phyloP scores from a whole-genome alignment of 2,113 vertebrate species.

The Heterochromis multidens region DNA sequence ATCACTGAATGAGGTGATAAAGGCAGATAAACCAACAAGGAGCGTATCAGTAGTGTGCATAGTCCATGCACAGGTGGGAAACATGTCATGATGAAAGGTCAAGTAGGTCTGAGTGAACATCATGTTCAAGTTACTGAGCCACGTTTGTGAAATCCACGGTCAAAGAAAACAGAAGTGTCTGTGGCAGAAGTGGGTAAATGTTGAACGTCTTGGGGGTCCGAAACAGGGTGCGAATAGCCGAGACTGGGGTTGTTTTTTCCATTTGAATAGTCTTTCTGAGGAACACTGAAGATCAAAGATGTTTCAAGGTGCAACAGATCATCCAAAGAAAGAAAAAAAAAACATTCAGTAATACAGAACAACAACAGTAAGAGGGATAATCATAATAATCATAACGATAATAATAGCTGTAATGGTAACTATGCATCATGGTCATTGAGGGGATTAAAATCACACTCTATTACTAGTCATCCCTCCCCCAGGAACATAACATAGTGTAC shows the following conservation, averaged over 20 bases:
- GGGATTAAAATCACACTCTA: constrained; percentile 58
- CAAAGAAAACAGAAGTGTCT: constrained; percentile 30
- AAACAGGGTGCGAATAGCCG: constrained; percentile 7
- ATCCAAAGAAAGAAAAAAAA: constrained; percentile 66
- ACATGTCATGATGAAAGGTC: constrained; percentile 18
- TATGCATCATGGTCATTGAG: constrained; percentile 60
- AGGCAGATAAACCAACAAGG: constrained; percentile 52
- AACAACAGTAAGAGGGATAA: constrained; percentile 64
- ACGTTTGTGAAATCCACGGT: constrained; percentile 30
- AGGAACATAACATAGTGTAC: constrained; percentile 55
- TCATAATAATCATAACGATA: constrained; percentile 67
- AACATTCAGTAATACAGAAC: constrained; percentile 67
- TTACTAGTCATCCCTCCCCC: constrained; percentile 45
- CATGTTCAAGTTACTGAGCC: constrained; percentile 27
- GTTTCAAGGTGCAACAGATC: constrained; percentile 56
- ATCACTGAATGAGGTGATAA: constrained; percentile 59
- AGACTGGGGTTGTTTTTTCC: constrained; percentile 11
- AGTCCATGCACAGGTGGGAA: constrained; percentile 43
- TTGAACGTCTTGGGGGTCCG: constrained; percentile 5
- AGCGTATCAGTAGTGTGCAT: constrained; percentile 57
- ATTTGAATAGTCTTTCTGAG: constrained; percentile 57
- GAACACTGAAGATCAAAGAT: constrained; percentile 47
- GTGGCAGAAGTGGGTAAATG: constrained; percentile 4
- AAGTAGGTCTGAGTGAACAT: constrained; percentile 37
- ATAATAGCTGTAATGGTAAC: constrained; percentile 70